A percentile compares a stretch with the other conserved stretches of the same genome.
phyloP scores from a whole-genome alignment of 2,888 invertebrate genomes.

The Alentia gelatinosa region DNA sequence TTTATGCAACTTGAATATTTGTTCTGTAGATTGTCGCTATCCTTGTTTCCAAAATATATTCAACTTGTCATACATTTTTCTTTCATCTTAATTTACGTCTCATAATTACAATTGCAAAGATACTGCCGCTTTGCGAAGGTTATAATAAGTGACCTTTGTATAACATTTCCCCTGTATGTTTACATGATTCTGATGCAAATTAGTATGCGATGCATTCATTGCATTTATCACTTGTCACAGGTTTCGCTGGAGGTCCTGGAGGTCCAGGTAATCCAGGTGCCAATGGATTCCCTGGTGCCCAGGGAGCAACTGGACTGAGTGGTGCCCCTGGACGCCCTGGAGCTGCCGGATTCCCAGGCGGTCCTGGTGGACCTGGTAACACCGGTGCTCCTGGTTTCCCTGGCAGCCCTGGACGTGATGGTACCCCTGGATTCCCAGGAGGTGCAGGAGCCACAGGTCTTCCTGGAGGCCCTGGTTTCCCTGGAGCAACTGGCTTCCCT shows the following conservation, averaged over 20 bases:
- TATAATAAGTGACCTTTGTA: no score
- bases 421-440: constrained; percentile 46
- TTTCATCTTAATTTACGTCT: no score
- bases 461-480: constrained; percentile 12
- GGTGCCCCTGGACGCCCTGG: constrained; percentile 28
- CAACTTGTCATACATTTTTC: no score
- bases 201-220: not conserved
- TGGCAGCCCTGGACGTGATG: constrained; percentile 53
- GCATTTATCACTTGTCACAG: not conserved
- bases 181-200: no score
- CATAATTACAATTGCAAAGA: no score
- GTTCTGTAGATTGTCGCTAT: no score
- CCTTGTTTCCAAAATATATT: no score
- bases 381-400: constrained; percentile 47
- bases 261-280: not conserved
- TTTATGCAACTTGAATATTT: no score
- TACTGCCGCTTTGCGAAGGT: no score
- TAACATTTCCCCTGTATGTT: no score
- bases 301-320: constrained; percentile 49
- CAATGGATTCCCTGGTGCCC: constrained; percentile 21
- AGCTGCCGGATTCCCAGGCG: not conserved
- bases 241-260: constrained; percentile 1
- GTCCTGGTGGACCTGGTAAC: constrained; percentile 35
- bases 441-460: not conserved
- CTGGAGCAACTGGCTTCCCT: constrained; percentile 50